Evolutionary conservation across 2,797 vertebrate genomes (phyloP), one percentile per base, ranked within the genome.

Genomic region (Microctenopoma stevenorrisi): DNA sequence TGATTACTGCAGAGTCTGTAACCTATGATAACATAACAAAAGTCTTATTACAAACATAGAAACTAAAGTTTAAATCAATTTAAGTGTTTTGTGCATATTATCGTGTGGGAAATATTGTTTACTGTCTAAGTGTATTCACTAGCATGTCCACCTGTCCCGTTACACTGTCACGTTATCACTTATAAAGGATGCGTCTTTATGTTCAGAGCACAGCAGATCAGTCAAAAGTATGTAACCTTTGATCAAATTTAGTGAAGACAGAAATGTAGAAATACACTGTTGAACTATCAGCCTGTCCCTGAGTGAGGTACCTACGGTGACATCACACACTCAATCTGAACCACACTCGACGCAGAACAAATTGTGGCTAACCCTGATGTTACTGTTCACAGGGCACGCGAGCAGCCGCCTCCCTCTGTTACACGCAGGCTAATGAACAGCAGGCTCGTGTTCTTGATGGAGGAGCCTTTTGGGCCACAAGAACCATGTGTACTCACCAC

Each of bases 361-460:
- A 73, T 55, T 5, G 49, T 2, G 57, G 68, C 35, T 42, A 26
- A 35, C 53, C 64, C 74, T 84, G 70, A 79, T 57, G 82, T 76
- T 70, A 4, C 55, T 48, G 71, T 75, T 70, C 67, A 77, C 53
- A 62, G 80, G 84, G 74, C 91, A 91, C 89, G 75, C 86, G 86
- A 84, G 78, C 76, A 43, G 64, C 51, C 72, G 44, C 80, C 79
- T 52, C 62, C 70, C 68, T 70, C 73, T 46, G 74, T 88, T 86
- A 80, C 84, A 88, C 73, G 79, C 60, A 42, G 72, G 76, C 84
- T 90, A 88, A 90, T 88, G 85, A 90, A 87, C 90, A 88, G 78
- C 78, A 86, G 91, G 79, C 90, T 79, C 72, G 70, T 86, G 86
- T 86, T 68, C 76, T 83, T 79, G 63, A 86, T 68, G 71, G 64